Conservation (phyloP, 2,888 invertebrate species). For the Rhamnusium bicolor region DNA sequence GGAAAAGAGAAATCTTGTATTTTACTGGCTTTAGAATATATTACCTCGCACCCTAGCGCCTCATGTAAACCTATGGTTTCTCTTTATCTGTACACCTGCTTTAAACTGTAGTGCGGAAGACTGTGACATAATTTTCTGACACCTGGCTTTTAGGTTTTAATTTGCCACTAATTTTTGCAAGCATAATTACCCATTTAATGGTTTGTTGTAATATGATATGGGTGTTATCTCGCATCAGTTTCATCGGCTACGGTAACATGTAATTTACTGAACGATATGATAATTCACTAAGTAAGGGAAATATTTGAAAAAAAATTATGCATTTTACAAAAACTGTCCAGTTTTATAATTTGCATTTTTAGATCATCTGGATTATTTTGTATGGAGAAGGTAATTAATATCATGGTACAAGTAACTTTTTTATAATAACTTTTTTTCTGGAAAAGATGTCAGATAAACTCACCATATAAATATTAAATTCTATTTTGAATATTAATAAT, state of each 20-base stretch:
- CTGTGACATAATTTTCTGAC: conserved; percentile 2
- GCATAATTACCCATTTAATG: conserved; percentile 16
- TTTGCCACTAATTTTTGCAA: conserved; percentile 15
- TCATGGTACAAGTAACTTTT: too few species aligned
- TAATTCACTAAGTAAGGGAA: neutral
- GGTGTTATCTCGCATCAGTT: neutral
- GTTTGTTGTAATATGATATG: conserved; percentile 5
- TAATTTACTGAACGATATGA: neutral
- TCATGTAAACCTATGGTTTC: neutral
- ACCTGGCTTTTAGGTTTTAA: conserved; percentile 24
- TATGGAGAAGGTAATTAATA: too few species aligned
- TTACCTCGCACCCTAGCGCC: neutral
- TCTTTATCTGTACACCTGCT: neutral
- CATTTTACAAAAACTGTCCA: too few species aligned
- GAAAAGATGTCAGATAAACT: too few species aligned
- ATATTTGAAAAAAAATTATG: too few species aligned
- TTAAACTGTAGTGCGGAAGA: neutral
- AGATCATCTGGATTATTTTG: too few species aligned
- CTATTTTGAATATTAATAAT: too few species aligned
- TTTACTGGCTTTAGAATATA: neutral
- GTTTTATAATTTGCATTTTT: too few species aligned
- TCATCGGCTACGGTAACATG: neutral
- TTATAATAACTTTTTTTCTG: too few species aligned
- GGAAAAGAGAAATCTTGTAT: neutral
- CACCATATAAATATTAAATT: too few species aligned